Evolutionary conservation across 2,888 invertebrate genomes (phyloP), one percentile per base, ranked within the genome.

Genomic region (Strigamia transsilvanica): DNA sequence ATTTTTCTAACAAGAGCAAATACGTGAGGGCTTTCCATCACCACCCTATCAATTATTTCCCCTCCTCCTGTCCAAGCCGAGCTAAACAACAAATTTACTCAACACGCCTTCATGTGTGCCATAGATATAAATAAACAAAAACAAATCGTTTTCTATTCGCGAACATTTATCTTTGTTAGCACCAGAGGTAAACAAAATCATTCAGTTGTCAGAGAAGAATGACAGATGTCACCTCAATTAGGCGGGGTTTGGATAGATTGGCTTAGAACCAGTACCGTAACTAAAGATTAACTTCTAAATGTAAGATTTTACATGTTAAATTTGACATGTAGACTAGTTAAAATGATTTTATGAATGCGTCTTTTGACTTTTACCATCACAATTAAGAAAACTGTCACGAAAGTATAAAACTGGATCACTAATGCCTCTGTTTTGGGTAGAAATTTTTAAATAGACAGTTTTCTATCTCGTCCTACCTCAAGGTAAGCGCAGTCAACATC

Each of bases 41-140:
- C 4, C 56, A 46, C 18, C 56, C 56, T 18, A 56, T 56, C 56
- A 56, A 56, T 56, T 56, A 56, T 21, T n/a, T 56, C 18, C 56
- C 56, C 56, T 18, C n/a, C 56, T 18, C n/a, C n/a, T 2, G 56
- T 56, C 56, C 56, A 9, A 38, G 15, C 21, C 56, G 18, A 38
- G 15, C 56, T 21, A 56, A 56, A 56, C 56, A 56, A 56, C 56
- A 56, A 56, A 56, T 56, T 56, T 56, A 56, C 56, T 56, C 56
- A 56, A 18, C 56, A 56, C 56, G 56, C 56, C 56, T 56, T 56
- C 56, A 18, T 18, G 18, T 56, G 18, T 56, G 56, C 56, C 18
- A 38, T 9, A 15, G n/a, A n/a, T 56, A 56, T 56, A 56, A 56
- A 56, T 56, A 56, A 56, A 56, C 56, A 56, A 18, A 56, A 56